Evolutionary conservation across 2,113 vertebrate species (phyloP).

Genomic region (Ia io): DNA sequence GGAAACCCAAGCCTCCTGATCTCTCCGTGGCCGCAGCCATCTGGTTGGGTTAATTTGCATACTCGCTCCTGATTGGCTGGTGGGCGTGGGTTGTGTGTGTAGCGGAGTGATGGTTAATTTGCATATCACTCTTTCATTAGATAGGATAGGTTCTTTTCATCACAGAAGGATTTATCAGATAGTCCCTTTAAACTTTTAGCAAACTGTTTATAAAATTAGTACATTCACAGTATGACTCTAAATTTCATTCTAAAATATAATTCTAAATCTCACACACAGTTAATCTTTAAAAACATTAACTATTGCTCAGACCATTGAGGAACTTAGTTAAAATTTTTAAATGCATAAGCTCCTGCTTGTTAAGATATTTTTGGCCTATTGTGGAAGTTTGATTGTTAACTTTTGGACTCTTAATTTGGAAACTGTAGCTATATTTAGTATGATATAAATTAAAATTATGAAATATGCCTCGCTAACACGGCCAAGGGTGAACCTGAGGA

Average conservation of each 20-base stretch:
- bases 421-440: neutral
- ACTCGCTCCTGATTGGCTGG: too few relatives aligned
- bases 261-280: neutral
- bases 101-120: too few relatives aligned
- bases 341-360: neutral
- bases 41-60: too few relatives aligned
- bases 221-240: conserved; percentile 12
- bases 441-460: conserved; percentile 33
- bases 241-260: conserved; percentile 3
- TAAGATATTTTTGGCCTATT: conserved; percentile 1
- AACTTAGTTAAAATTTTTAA: neutral
- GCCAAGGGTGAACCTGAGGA: too few relatives aligned
- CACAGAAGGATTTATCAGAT: neutral
- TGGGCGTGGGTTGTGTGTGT: too few relatives aligned
- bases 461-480: too few relatives aligned
- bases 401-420: conserved; percentile 13
- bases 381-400: neutral
- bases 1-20: too few relatives aligned
- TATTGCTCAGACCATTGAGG: neutral
- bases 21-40: too few relatives aligned
- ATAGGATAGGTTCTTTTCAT: neutral
- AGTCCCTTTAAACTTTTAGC: neutral
- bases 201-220: conserved; percentile 21
- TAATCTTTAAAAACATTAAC: neutral
- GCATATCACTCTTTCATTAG: too few relatives aligned